These are phyloP conservation scores for Colletes collaris DNA, from an alignment of 2,888 invertebrate species.

Conservation along the genomic window DNA sequence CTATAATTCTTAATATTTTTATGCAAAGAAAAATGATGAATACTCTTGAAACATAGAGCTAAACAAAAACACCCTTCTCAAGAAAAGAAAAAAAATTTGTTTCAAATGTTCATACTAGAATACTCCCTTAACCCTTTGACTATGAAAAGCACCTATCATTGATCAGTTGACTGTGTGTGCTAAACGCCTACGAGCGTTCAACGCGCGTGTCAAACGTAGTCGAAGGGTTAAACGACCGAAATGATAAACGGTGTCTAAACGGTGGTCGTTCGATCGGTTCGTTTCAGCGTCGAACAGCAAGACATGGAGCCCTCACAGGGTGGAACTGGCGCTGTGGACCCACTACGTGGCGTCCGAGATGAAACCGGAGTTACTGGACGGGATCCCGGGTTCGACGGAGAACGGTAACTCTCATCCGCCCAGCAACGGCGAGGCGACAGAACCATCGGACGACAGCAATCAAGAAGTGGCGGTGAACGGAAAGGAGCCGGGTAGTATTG, in stretches of 20 bases:
- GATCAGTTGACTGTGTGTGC: too few relatives aligned
- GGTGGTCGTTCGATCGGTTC: conserved; percentile 23
- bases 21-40: too few relatives aligned
- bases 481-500: conserved; percentile 84
- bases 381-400: conserved; percentile 85
- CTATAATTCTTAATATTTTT: too few relatives aligned
- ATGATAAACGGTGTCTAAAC: neutral
- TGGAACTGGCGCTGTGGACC: conserved; percentile 96
- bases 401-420: conserved; percentile 82
- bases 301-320: conserved; percentile 87
- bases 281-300: conserved; percentile 82
- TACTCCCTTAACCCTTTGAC: too few relatives aligned
- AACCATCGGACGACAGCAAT: conserved; percentile 91
- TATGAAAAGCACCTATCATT: too few relatives aligned
- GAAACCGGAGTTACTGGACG: conserved; percentile 92
- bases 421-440: conserved; percentile 82
- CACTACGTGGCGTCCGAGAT: conserved; percentile 94
- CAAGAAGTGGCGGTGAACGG: conserved; percentile 85
- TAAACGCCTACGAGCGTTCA: too few relatives aligned
- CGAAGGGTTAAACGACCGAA: neutral
- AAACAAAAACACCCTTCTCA: too few relatives aligned
- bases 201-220: too few relatives aligned
- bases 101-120: too few relatives aligned
- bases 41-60: too few relatives aligned
- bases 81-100: too few relatives aligned